Evolutionary conservation across 2,888 invertebrate genomes (phyloP).

Genomic region (Caenorhabditis macrosperma): DNA sequence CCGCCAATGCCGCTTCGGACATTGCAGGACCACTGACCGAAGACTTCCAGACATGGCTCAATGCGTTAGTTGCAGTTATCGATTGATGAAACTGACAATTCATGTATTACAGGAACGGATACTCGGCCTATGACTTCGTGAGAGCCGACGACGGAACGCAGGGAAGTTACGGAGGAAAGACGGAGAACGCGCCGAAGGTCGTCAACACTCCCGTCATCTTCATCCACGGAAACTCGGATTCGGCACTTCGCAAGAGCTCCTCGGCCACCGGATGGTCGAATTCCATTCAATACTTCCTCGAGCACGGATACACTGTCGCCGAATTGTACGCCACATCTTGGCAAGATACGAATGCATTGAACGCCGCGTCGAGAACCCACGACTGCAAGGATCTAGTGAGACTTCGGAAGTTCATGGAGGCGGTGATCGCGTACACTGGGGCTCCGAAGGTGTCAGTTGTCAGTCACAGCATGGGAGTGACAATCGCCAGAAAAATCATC

Average conservation of each 20-base stretch:
- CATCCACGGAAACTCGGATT: conserved; percentile 73
- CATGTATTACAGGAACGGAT: conserved; percentile 64
- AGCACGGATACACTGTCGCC: conserved; percentile 62
- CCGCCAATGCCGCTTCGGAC: conserved; percentile 25
- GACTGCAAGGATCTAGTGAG: conserved; percentile 66
- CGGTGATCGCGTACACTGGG: conserved; percentile 68
- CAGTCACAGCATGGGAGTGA: conserved; percentile 76
- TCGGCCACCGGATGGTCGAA: conserved; percentile 67
- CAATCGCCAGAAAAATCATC: conserved; percentile 68
- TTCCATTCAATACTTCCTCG: conserved; percentile 59
- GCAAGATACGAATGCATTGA: conserved; percentile 65
- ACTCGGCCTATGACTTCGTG: conserved; percentile 62
- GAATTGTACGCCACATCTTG: conserved; percentile 72
- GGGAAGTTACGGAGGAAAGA: conserved; percentile 70
- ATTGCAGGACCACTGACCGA: conserved; percentile 59
- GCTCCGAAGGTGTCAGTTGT: conserved; percentile 67
- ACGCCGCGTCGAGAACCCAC: conserved; percentile 65
- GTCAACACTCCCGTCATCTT: conserved; percentile 64
- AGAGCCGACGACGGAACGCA: conserved; percentile 64
- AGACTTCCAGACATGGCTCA: conserved; percentile 61
- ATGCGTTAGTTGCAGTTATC: conserved; percentile 14
- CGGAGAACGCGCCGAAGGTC: conserved; percentile 25
- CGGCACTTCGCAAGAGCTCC: conserved; percentile 58
- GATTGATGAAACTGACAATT: background rate
- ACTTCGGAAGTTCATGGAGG: conserved; percentile 70